phyloP scores from a whole-genome alignment of 2,888 invertebrate genomes.

The Hartigia nigra region DNA sequence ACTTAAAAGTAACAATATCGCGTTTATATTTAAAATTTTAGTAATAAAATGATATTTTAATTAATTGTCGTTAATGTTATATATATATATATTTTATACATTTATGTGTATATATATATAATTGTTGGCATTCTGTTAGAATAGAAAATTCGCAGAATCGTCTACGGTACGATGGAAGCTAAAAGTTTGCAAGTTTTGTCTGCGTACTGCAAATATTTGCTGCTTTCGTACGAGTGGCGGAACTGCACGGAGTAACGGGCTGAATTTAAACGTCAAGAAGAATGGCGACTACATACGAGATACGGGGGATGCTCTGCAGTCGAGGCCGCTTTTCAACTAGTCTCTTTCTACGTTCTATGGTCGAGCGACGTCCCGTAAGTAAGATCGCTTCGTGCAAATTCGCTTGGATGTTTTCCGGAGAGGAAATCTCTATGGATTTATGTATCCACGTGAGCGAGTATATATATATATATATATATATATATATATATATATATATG shows the following conservation, averaged over 20 bases:
- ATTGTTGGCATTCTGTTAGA: not conserved
- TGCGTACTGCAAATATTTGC: slow-evolving; percentile 4
- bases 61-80: no score
- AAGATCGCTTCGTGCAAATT: not conserved
- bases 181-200: slow-evolving; percentile 7
- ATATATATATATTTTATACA: no score
- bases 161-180: not conserved
- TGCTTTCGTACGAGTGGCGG: slow-evolving; percentile 1
- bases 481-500: no score
- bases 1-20: no score
- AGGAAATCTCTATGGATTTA: not conserved
- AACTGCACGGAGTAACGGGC: not conserved
- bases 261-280: slow-evolving; percentile 3
- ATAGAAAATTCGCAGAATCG: not conserved
- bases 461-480: no score
- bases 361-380: not conserved
- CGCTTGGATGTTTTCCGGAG: not conserved
- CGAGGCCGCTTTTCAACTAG: not conserved
- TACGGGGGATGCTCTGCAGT: not conserved
- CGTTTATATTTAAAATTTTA: no score
- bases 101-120: not conserved
- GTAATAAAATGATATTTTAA: no score
- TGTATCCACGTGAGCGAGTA: no score
- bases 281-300: not conserved
- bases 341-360: not conserved